Evolutionary conservation across 1,140 invertebrate species (phyloP), one percentile per base, ranked within the genome.

Genomic region (Diorhabda sublineata): DNA sequence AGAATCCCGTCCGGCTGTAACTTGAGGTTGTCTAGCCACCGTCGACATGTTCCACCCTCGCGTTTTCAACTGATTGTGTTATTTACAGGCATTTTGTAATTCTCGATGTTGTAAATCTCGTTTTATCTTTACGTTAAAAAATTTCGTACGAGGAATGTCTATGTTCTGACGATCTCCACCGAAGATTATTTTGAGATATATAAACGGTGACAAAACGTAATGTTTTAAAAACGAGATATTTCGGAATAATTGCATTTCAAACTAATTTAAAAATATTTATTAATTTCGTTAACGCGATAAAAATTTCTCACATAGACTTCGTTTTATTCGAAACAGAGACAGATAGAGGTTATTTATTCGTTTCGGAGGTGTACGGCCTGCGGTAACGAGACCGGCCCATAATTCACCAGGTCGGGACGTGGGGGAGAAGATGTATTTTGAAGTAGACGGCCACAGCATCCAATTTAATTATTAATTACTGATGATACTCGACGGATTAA

Each of bases 401-500:
- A 52, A 52, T 52, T 52, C 47, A 52, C 47, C 47, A 52, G 47
- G 47, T 52, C 6, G 47, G 47, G 47, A 52, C 47, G 47, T 52
- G 47, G 47, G 47, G 47, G 47, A 52, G 47, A 52, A 6, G 47
- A 52, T 52, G 47, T n/a, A 8, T n/a, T 52, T n/a, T 52, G 47
- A 52, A 52, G 47, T 6, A 52, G 47, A 52, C 47, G 6, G 47
- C 47, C 47, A 52, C 47, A 52, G n/a, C 47, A 6, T 52, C 47
- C 47, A 52, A 52, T 52, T 52, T 52, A 52, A 52, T 52, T 52
- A 52, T 52, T 52, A 52, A 52, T 52, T 52, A 52, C 47, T 52
- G 47, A 52, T 52, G 47, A 52, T 52, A 52, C 47, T 52, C 47
- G 47, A 52, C 47, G 26, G 26, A 26, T 26, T 26, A 26, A 26